Base-by-base conservation (phyloP, 1,140 invertebrate genomes). In the Dreissena rostriformis region DNA sequence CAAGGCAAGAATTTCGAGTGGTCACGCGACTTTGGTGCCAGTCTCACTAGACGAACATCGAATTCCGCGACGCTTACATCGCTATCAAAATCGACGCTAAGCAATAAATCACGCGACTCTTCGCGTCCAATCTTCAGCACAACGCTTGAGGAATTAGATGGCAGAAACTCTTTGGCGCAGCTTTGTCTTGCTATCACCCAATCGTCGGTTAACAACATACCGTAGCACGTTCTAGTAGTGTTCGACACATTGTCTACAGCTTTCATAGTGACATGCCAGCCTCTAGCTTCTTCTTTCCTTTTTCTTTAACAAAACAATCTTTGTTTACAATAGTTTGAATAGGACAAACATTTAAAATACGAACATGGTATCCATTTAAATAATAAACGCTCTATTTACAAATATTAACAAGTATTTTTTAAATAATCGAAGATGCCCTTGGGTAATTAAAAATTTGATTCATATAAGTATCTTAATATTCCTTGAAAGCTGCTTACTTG, bases 251-350 rank as follows among this genome's bases (percentile, higher is more conserved):
- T 72, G 17, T 77, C 51, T 7, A 26, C 26, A 39, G 22, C 55
- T 63, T 74, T 22, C 22, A 84, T 63, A 6, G 74, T 71, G 14
- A 84, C 82, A 51, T 84, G 82, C 82, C 82, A 84, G 14, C 77
- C 61, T 51, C 82, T 70, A 11, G 82, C 55, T 68, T 77, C 82
- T 11, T 65, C 26, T 78, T 84, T 84, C 22, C 65, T 52, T 51
- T 67, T 68, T 53, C 82, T 84, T 39, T 68, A 83, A 83, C 26
- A 39, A 39, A 39, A 39, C 2, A 39, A 39, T 5, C 2, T 8
- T 5, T 39, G 39, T 39, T 39, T 39, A 39, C 39, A 39, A 39
- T 39, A 39, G 39, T 39, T 39, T 39, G 39, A 39, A 2, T 39
- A 39, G 8, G 8, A 39, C 2, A 39, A 39, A 39, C 8, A 39